phyloP scores from a whole-genome alignment of 2,888 invertebrate species.

The Chrysina gloriosa region DNA sequence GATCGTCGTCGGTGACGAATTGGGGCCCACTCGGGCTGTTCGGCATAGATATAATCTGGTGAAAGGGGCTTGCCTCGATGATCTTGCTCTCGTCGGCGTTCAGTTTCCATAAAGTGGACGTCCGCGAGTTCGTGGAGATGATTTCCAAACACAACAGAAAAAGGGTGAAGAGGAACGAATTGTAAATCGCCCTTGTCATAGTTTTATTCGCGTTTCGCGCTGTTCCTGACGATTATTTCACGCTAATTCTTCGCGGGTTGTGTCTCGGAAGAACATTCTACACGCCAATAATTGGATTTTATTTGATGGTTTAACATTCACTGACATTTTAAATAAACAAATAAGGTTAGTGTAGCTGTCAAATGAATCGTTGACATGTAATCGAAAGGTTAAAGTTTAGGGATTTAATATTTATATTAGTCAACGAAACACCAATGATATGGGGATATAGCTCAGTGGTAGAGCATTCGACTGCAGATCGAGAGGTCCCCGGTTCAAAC shows the following conservation, averaged over 20 bases:
- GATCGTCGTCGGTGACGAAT: slow-evolving; percentile 70
- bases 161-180: slow-evolving; percentile 65
- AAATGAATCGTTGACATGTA: neutral
- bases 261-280: slow-evolving; percentile 23
- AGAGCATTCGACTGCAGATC: slow-evolving; percentile 74
- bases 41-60: slow-evolving; percentile 65
- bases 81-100: slow-evolving; percentile 82
- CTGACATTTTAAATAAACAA: slow-evolving; percentile 44
- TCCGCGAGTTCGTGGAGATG: slow-evolving; percentile 80
- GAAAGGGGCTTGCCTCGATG: slow-evolving; percentile 72
- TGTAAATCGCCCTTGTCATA: slow-evolving; percentile 70
- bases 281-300: slow-evolving; percentile 14
- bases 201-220: slow-evolving; percentile 32
- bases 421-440: neutral
- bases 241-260: neutral
- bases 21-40: slow-evolving; percentile 55
- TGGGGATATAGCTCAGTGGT: slow-evolving; percentile 58
- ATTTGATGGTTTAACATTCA: slow-evolving; percentile 31
- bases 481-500: slow-evolving; percentile 82
- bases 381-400: slow-evolving; percentile 2
- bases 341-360: slow-evolving; percentile 38
- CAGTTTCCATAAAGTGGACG: slow-evolving; percentile 86
- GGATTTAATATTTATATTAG: neutral
- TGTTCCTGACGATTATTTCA: neutral
- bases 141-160: slow-evolving; percentile 80